Evolutionary conservation across 2,797 vertebrate genomes (phyloP).

Genomic region (Cyclura pinguis): DNA sequence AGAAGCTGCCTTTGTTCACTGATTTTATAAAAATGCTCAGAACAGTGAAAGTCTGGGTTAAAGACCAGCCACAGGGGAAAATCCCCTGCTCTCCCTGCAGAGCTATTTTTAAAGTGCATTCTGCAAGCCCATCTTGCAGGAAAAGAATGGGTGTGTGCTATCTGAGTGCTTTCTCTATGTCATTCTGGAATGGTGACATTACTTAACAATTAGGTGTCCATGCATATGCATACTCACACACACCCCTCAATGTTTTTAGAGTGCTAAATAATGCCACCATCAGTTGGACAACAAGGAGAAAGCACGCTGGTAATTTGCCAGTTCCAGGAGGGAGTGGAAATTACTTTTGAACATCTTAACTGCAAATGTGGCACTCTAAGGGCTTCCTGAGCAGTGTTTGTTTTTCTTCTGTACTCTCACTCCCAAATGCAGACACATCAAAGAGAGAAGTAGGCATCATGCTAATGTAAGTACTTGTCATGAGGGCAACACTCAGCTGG

Average conservation of each 20-base stretch:
- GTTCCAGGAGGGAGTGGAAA: not conserved
- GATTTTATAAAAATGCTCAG: constrained; percentile 21
- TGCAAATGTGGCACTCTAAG: not conserved
- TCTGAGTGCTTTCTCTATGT: not conserved
- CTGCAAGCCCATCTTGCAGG: constrained; percentile 12
- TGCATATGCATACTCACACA: too few relatives aligned
- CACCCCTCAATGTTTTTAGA: too few relatives aligned
- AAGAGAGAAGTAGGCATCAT: not conserved
- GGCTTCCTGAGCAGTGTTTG: not conserved
- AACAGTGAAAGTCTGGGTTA: constrained; percentile 42
- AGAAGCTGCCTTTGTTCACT: not conserved
- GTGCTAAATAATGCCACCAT: too few relatives aligned
- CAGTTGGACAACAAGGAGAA: not conserved
- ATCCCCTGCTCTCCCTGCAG: not conserved
- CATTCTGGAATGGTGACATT: not conserved
- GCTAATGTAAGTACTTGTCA: not conserved
- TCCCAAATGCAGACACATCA: not conserved
- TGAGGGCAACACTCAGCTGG: not conserved
- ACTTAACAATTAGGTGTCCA: too few relatives aligned
- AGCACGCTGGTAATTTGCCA: not conserved
- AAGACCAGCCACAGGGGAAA: constrained; percentile 29
- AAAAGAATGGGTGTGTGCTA: not conserved
- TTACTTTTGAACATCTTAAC: not conserved
- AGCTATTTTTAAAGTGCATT: constrained; percentile 23
- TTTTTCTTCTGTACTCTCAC: not conserved